Evolutionary conservation across 2,113 vertebrate genomes (phyloP).

Genomic region (Anolis carolinensis): DNA sequence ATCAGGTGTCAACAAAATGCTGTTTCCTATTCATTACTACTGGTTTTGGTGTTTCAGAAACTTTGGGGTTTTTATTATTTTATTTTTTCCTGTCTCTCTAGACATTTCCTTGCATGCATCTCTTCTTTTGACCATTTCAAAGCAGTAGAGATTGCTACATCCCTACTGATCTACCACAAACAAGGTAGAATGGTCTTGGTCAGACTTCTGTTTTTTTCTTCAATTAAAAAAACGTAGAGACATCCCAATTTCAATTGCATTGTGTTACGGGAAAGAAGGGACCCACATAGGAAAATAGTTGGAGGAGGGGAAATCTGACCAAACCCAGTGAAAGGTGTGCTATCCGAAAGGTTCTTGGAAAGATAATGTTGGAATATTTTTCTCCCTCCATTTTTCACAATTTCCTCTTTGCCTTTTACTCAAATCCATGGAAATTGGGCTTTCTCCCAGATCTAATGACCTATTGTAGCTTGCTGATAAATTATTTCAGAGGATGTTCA

Average conservation of each 20-base stretch:
- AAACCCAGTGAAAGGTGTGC: no score
- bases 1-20: no score
- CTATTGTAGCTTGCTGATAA: no score
- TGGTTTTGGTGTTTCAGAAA: neutral
- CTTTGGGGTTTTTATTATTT: neutral
- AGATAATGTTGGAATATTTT: no score
- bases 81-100: neutral
- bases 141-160: neutral
- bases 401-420: no score
- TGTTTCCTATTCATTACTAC: neutral
- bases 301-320: neutral
- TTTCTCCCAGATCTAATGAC: no score
- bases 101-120: neutral
- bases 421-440: no score
- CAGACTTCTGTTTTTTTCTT: no score
- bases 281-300: neutral
- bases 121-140: neutral
- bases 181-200: no score
- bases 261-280: neutral
- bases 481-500: neutral
- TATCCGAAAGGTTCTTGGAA: neutral
- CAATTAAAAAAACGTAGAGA: no score
- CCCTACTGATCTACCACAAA: neutral
- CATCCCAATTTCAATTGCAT: no score
- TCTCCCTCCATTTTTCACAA: no score